Percentiles rank a stretch among this genome's conserved stretches.
phyloP scores from a whole-genome alignment of 2,113 vertebrate genomes.

The Scartelaos histophorus region DNA sequence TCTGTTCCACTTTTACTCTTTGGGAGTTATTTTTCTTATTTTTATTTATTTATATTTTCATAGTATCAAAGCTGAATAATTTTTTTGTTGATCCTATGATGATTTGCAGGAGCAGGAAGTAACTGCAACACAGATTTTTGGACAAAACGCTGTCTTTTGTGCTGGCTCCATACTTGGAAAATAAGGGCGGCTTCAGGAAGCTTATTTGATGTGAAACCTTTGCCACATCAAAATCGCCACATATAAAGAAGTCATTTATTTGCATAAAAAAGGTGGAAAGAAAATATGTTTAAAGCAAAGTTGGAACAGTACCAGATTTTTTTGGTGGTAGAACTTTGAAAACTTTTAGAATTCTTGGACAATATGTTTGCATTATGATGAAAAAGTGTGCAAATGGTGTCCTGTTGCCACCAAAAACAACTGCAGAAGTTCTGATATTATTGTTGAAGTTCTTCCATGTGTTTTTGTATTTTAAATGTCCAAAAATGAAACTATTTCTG shows the following conservation, averaged over 20 bases:
- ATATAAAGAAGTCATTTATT: background rate
- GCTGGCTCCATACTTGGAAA: too few relatives aligned
- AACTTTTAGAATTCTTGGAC: background rate
- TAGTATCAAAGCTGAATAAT: background rate
- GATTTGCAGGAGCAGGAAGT: background rate
- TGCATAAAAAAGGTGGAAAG: background rate
- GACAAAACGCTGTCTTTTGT: too few relatives aligned
- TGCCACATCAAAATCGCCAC: background rate
- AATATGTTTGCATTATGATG: background rate
- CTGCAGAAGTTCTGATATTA: constrained; percentile 4
- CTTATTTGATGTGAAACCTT: background rate
- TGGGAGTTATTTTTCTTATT: constrained; percentile 4
- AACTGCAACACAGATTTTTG: too few relatives aligned
- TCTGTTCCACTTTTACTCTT: constrained; percentile 21
- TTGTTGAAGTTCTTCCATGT: constrained; percentile 17
- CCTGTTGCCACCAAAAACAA: background rate
- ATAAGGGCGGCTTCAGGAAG: too few relatives aligned
- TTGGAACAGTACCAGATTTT: background rate
- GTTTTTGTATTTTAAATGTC: constrained; percentile 48
- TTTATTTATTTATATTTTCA: background rate
- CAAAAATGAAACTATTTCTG: constrained; percentile 25
- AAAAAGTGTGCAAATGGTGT: background rate
- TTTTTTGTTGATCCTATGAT: background rate
- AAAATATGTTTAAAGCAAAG: background rate
- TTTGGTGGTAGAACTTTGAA: background rate